Evolutionary conservation across 1,140 invertebrate species (phyloP).

Genomic region (Caenorhabditis briggsae): DNA sequence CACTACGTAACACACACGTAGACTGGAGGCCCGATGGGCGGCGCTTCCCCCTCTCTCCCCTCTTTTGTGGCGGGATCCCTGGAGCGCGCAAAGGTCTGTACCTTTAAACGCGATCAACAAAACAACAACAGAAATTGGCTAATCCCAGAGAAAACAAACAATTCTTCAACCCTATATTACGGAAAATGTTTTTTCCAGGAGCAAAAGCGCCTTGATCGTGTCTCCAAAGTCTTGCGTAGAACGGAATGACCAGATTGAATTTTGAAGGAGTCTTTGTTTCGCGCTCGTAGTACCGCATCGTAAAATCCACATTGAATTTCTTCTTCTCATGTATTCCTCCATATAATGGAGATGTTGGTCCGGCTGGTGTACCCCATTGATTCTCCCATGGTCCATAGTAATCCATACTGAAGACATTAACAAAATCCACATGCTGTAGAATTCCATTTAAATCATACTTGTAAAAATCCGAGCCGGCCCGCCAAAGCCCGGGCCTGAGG

Average conservation of each 20-base stretch:
- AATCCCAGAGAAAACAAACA: no score
- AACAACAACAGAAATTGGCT: no score
- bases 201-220: neutral
- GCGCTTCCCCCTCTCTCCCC: no score
- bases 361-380: neutral
- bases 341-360: constrained; percentile 1
- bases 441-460: neutral
- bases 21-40: no score
- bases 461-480: no score
- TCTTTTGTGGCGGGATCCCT: no score
- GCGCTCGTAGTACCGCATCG: neutral
- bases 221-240: neutral
- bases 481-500: no score
- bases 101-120: no score
- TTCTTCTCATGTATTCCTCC: neutral
- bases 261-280: neutral
- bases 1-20: no score
- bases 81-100: no score
- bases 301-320: neutral
- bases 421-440: neutral
- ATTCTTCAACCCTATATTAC: neutral
- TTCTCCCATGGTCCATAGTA: constrained; percentile 13
- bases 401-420: neutral
- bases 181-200: neutral
- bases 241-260: constrained; percentile 15